A percentile compares a stretch with the other conserved stretches of the same genome.
Conservation (phyloP, 2,888 invertebrate species). For the Eupithecia vulgata region DNA sequence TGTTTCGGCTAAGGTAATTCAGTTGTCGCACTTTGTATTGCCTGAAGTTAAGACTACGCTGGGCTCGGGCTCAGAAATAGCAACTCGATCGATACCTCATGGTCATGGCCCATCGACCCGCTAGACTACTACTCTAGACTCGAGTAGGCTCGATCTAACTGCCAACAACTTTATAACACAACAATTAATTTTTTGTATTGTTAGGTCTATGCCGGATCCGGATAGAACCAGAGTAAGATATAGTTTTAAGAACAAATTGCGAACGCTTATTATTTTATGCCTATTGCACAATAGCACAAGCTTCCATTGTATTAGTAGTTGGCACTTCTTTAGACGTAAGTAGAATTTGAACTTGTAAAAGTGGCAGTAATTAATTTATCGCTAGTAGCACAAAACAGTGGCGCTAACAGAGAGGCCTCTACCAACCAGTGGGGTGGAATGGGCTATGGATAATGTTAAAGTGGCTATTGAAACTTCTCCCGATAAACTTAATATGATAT, state of each 20-base stretch:
- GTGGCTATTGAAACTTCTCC: not conserved
- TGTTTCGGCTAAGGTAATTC: not conserved
- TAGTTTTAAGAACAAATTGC: constrained; percentile 7
- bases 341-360: not conserved
- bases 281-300: not conserved
- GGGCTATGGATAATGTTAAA: not conserved
- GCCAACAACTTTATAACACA: not conserved
- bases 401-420: not conserved
- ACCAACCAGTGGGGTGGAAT: not conserved
- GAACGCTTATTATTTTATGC: not conserved
- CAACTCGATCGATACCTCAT: constrained; percentile 25
- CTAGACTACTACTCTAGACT: not conserved
- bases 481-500: not conserved
- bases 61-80: constrained; percentile 27
- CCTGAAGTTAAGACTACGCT: not conserved
- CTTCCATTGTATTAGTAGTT: not conserved
- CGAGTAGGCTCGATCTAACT: not conserved
- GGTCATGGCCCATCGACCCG: constrained; percentile 30
- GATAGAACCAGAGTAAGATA: constrained; percentile 32
- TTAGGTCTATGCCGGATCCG: constrained; percentile 37
- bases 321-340: not conserved
- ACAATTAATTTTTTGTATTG: constrained; percentile 19
- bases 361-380: no score
- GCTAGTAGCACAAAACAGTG: no score
- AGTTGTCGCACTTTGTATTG: not conserved